Percentiles rank a stretch among this genome's conserved stretches.
phyloP scores from a whole-genome alignment of 2,113 vertebrate genomes.

The Sitta europaea region DNA sequence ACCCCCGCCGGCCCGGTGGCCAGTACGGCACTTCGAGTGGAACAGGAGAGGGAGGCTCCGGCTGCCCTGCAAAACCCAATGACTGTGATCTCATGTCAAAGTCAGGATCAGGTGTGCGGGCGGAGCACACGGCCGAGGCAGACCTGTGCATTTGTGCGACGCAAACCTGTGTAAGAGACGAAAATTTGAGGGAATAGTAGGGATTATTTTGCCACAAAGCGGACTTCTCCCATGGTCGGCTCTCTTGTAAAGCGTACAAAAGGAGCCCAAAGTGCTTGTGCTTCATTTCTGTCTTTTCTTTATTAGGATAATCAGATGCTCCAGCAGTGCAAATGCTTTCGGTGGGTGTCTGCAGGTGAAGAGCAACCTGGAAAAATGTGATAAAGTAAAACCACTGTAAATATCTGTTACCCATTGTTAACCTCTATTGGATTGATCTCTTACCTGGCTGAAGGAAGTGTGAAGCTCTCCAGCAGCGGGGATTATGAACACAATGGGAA shows the following conservation, averaged over 20 bases:
- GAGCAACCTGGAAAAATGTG: neutral
- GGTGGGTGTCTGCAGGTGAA: neutral
- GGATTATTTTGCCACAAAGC: neutral
- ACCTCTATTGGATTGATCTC: neutral
- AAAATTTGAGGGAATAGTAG: neutral
- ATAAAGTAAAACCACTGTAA: neutral
- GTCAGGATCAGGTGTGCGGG: neutral
- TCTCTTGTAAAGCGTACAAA: neutral
- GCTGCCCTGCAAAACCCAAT: neutral
- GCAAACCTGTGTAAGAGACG: neutral
- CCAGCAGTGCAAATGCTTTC: neutral
- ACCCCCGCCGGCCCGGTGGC: neutral
- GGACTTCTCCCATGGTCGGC: neutral
- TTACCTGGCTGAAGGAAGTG: neutral
- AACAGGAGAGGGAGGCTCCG: too few species aligned
- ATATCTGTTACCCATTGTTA: neutral
- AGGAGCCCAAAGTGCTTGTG: fast-evolving
- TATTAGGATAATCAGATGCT: neutral
- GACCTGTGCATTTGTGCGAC: fast-evolving
- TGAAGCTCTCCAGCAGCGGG: neutral
- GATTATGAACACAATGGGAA: neutral
- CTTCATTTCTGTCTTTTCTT: neutral
- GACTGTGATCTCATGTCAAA: neutral
- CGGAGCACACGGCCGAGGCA: neutral
- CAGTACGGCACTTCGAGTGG: fast-evolving